Evolutionary conservation across 2,113 vertebrate genomes (phyloP).

Genomic region (Mohoua ochrocephala): DNA sequence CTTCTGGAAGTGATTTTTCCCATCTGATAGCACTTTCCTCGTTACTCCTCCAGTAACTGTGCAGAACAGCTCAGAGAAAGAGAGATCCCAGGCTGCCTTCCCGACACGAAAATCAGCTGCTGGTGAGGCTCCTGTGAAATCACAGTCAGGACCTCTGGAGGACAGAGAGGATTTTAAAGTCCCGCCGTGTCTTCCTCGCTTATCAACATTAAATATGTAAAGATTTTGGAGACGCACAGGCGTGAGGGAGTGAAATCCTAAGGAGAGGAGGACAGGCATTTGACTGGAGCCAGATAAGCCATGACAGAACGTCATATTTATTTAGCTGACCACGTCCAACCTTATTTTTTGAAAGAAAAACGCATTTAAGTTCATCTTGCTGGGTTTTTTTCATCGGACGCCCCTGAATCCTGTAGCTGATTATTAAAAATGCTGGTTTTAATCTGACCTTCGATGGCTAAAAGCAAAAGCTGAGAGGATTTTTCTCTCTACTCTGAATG

Average conservation of each 20-base stretch:
- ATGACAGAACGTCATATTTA: background rate
- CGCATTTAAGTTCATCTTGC: background rate
- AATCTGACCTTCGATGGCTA: background rate
- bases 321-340: background rate
- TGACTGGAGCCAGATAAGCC: background rate
- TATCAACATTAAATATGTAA: background rate
- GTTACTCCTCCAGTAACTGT: conserved; percentile 36
- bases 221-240: background rate
- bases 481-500: background rate
- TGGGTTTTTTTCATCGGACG: background rate
- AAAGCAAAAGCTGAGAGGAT: background rate
- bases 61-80: conserved; percentile 56
- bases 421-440: background rate
- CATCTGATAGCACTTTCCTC: conserved; percentile 45
- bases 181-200: background rate
- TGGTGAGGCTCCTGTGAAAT: background rate
- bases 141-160: background rate
- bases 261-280: background rate
- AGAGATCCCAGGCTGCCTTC: background rate
- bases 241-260: background rate
- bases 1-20: conserved; percentile 73
- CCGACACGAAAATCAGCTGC: background rate
- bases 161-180: background rate
- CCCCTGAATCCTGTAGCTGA: background rate
- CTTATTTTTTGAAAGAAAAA: background rate